Evolutionary conservation across 2,888 invertebrate species (phyloP).

Genomic region (Brachycybe producta): DNA sequence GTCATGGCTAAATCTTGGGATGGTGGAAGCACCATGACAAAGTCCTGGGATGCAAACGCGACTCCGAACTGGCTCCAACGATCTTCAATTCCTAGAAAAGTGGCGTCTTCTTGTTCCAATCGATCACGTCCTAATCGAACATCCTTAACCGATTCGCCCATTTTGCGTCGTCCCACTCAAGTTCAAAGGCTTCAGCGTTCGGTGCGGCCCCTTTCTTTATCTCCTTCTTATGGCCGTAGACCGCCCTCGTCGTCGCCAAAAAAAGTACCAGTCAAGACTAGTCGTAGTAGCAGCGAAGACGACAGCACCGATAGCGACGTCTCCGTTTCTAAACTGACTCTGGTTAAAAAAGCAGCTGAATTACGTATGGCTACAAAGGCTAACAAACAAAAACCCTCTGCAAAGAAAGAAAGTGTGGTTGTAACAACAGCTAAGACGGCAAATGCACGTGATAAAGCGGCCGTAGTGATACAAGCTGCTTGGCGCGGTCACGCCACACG

Average conservation of each 20-base stretch:
- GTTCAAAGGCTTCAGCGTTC: constrained; percentile 12
- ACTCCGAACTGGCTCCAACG: constrained; percentile 9
- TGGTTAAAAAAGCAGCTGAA: constrained; percentile 17
- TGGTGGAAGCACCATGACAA: not conserved
- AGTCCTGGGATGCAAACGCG: not conserved
- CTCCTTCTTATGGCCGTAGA: constrained; percentile 12
- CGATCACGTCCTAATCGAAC: not conserved
- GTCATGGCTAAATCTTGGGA: not conserved
- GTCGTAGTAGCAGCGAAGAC: constrained; percentile 15
- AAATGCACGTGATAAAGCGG: constrained; percentile 45
- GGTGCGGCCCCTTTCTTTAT: constrained; percentile 8
- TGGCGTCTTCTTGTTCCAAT: not conserved
- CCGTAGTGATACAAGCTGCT: constrained; percentile 67
- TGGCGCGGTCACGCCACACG: constrained; percentile 74
- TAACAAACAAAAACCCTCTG: constrained; percentile 32
- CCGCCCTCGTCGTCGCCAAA: constrained; percentile 8
- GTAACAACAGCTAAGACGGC: not conserved
- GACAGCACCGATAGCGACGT: constrained; percentile 54
- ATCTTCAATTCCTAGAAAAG: constrained; percentile 3
- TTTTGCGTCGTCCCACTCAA: constrained; percentile 13
- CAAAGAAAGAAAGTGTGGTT: not conserved
- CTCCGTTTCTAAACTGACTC: constrained; percentile 48
- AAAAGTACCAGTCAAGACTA: not conserved
- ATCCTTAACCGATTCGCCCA: constrained; percentile 14
- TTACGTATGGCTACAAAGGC: constrained; percentile 30